These are phyloP conservation scores for Hecatera dysodea DNA, from an alignment of 2,888 invertebrate species.

Conservation along the genomic window DNA sequence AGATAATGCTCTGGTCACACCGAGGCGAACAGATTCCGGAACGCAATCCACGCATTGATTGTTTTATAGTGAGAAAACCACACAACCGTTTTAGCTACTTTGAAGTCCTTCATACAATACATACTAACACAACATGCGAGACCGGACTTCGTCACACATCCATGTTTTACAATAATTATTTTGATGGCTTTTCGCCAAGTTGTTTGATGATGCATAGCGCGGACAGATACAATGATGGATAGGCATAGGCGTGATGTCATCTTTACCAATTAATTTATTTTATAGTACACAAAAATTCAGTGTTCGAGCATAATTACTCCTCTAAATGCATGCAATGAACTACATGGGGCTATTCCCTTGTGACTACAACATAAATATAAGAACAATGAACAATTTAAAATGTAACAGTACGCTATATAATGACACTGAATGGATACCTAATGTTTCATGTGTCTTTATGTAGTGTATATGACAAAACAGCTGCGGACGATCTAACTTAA, in stretches of 20 bases:
- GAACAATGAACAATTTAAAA: too few relatives aligned
- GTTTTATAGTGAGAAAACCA: neutral
- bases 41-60: neutral
- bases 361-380: too few relatives aligned
- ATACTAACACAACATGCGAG: neutral
- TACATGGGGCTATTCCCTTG: too few relatives aligned
- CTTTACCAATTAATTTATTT: neutral
- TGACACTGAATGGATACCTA: too few relatives aligned
- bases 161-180: slow-evolving; percentile 9
- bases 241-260: slow-evolving; percentile 1
- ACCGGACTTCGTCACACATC: neutral
- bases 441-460: too few relatives aligned
- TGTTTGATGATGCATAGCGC: slow-evolving; percentile 27
- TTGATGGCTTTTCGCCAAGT: slow-evolving; percentile 45
- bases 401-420: too few relatives aligned
- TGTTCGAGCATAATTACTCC: neutral
- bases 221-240: slow-evolving; percentile 26
- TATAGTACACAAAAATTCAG: neutral
- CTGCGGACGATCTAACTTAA: too few relatives aligned
- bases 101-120: neutral
- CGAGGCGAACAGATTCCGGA: neutral
- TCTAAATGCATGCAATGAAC: too few relatives aligned
- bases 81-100: neutral
- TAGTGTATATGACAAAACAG: too few relatives aligned
- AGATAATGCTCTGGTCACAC: neutral